Percentiles rank a stretch among this genome's conserved stretches.
Conservation (phyloP, 2,113 vertebrate genomes). For the Neofelis nebulosa region DNA sequence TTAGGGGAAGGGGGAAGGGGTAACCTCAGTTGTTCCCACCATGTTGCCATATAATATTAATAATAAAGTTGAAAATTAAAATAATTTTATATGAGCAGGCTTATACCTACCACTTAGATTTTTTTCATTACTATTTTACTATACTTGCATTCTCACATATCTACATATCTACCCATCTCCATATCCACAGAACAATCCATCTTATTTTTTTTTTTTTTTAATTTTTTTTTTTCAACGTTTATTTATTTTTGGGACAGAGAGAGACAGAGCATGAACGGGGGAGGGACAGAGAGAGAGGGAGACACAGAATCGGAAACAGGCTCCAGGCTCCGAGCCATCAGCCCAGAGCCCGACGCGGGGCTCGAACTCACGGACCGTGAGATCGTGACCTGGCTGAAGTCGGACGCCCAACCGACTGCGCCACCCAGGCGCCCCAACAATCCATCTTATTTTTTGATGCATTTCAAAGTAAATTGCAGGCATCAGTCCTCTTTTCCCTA, state of each 20-base stretch:
- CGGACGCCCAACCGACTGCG: too few relatives aligned
- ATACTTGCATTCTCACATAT: neutral
- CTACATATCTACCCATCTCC: neutral
- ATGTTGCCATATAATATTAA: neutral
- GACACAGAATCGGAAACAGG: too few relatives aligned
- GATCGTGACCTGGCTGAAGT: too few relatives aligned
- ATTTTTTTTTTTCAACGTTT: too few relatives aligned
- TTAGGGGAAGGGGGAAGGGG: neutral
- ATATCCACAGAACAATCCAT: neutral
- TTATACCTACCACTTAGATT: neutral
- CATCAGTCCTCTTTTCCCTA: neutral
- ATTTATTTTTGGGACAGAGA: too few relatives aligned
- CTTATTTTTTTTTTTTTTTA: slow-evolving; percentile 50
- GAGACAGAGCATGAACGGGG: too few relatives aligned
- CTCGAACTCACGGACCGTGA: too few relatives aligned
- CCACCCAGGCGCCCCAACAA: too few relatives aligned
- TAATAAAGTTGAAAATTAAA: slow-evolving; percentile 43
- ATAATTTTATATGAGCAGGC: neutral
- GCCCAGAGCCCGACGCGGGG: too few relatives aligned
- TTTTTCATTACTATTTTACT: slow-evolving; percentile 36
- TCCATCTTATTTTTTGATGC: slow-evolving; percentile 3
- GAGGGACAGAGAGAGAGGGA: too few relatives aligned
- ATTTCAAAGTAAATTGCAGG: slow-evolving; percentile 38
- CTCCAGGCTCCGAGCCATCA: too few relatives aligned
- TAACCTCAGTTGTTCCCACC: neutral